Percentiles rank a stretch among this genome's conserved stretches.
Conservation (phyloP, 2,888 invertebrate species). For the Ornithoptera priamus region DNA sequence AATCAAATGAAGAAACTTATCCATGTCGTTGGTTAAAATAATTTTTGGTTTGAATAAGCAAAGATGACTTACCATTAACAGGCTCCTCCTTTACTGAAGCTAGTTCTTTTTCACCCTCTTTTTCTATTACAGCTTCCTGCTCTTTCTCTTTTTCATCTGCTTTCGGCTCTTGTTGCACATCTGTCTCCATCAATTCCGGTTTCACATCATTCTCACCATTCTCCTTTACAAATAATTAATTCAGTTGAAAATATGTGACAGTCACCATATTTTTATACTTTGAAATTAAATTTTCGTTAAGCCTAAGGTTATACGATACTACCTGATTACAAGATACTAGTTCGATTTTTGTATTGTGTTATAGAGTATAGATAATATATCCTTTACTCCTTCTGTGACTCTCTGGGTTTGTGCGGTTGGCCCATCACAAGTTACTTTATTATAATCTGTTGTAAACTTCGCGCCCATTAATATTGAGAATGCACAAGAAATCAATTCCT, state of each 20-base stretch:
- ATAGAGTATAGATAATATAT: neutral
- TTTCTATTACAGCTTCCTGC: slow-evolving; percentile 28
- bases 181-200: slow-evolving; percentile 44
- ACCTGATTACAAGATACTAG: neutral
- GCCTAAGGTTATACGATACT: neutral
- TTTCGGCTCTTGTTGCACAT: slow-evolving; percentile 23
- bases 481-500: too few relatives aligned
- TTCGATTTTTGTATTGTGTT: neutral
- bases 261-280: neutral
- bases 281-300: neutral
- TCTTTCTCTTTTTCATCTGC: slow-evolving; percentile 24
- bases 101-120: slow-evolving; percentile 27
- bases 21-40: neutral
- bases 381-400: too few relatives aligned
- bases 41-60: neutral
- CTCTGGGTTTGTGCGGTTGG: too few relatives aligned
- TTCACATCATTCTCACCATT: slow-evolving; percentile 35
- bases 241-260: neutral
- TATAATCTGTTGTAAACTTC: too few relatives aligned
- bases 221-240: slow-evolving; percentile 10
- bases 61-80: slow-evolving; percentile 31
- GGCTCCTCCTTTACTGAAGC: slow-evolving; percentile 37
- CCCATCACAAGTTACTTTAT: too few relatives aligned
- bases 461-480: too few relatives aligned
- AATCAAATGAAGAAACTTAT: neutral